Evolutionary conservation across 53 echinoderm and acorn worm species (phyloP), one percentile per base, ranked within the genome.

Genomic region (Arbacia lixula): DNA sequence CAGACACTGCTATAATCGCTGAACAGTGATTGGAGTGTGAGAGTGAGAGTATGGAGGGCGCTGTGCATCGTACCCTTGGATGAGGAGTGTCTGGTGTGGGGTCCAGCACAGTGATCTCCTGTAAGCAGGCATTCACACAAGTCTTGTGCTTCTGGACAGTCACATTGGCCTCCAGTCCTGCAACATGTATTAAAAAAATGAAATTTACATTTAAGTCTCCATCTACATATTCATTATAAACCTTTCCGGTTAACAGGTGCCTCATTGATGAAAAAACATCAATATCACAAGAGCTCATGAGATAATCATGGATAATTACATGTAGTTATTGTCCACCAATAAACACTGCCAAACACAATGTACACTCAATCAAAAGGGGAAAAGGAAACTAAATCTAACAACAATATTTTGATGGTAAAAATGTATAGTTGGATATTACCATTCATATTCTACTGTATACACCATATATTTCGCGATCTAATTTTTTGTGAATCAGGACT

Each of bases 81-180:
- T 99, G 89, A 36, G 88, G 30, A 74, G 94, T 89, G 30, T 71
- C 67, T 24, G 91, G 87, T 66, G 94, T 94, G 14, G 99, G 99
- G 51, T 99, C 99, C 2, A 81, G 56, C 17, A 99, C 92, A 31
- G 90, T 90, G 75, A 95, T 92, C 11, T 94, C 99, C 61, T 99
- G 90, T n/a, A 95, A 85, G 21, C 74, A 76, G 36, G 99, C 92
- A 72, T 86, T 86, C 19, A 99, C 94, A 36, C 91, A 71, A 2
- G 99, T 99, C 57, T 92, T 84, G 69, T 99, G 90, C 74, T 94
- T 99, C 89, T 99, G 99, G 42, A 99, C 89, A 20, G 90, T 81
- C 30, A 99, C 99, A 39, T 91, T 93, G 12, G 99, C 99, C 83
- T 99, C 85, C 50, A 99, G 49, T 22, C 99, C 94, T 99, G 38